A percentile compares a stretch with the other conserved stretches of the same genome.
Evolutionary conservation across 2,888 invertebrate genomes (phyloP).

Genomic region (Cylindroiulus punctatus): DNA sequence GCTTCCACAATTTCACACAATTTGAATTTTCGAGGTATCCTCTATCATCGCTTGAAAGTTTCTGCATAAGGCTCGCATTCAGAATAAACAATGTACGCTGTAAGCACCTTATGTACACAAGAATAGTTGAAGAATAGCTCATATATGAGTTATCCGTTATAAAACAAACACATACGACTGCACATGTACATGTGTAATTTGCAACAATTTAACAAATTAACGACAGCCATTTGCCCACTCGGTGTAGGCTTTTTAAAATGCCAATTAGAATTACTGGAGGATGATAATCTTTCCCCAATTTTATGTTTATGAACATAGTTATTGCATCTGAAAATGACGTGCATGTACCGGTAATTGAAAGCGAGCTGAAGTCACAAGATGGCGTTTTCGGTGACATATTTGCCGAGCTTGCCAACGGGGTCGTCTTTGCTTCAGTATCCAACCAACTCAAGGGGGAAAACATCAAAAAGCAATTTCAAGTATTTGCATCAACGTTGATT

Average conservation of each 20-base stretch:
- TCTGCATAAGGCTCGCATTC: neutral
- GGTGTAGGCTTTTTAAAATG: no score
- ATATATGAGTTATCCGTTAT: no score
- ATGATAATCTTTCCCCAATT: neutral
- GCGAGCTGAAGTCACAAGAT: neutral
- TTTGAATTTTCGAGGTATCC: neutral
- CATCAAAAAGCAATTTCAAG: constrained; percentile 38
- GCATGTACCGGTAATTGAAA: neutral
- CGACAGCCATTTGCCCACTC: no score
- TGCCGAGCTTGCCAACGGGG: neutral
- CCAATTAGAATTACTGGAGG: no score
- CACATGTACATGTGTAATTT: no score
- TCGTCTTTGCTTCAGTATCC: neutral
- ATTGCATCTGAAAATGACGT: neutral
- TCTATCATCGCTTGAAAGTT: neutral
- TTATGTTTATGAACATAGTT: neutral
- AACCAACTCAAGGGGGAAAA: constrained; percentile 23
- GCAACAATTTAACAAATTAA: no score
- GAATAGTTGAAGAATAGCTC: no score
- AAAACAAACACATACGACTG: no score
- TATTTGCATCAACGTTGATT: constrained; percentile 42
- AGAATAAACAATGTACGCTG: neutral
- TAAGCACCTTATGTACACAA: no score
- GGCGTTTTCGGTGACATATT: neutral
- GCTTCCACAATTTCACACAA: neutral